Conservation (phyloP, 2,888 invertebrate species). For the Thumatha senex region DNA sequence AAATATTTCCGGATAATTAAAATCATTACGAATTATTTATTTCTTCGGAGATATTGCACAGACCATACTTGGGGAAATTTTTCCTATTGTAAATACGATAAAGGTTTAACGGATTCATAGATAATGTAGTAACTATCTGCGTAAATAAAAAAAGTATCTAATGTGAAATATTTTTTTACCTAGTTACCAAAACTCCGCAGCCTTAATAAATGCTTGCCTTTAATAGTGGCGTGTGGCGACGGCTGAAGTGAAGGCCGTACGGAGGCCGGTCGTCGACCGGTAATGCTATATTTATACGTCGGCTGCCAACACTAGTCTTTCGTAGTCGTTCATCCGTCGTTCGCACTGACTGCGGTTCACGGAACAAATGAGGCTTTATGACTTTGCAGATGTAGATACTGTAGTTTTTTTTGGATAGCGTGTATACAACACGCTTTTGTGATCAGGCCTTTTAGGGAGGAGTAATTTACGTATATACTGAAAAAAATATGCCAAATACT, state of each 20-base stretch:
- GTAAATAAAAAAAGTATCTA: too few species aligned
- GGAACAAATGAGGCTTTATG: neutral
- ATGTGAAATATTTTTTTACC: too few species aligned
- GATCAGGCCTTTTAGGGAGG: too few species aligned
- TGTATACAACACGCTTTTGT: neutral
- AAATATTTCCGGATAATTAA: too few species aligned
- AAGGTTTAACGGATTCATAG: too few species aligned
- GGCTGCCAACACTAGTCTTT: slow-evolving; percentile 34
- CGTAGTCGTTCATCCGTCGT: slow-evolving; percentile 3
- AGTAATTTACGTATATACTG: too few species aligned
- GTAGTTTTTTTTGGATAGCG: neutral
- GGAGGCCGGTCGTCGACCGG: slow-evolving; percentile 78
- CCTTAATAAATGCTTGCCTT: slow-evolving; percentile 40
- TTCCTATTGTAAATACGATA: too few species aligned
- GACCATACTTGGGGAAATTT: too few species aligned
- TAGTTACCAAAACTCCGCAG: slow-evolving; percentile 7
- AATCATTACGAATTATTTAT: neutral
- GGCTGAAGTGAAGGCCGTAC: slow-evolving; percentile 71
- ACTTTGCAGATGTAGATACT: neutral
- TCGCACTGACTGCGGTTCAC: slow-evolving; percentile 4
- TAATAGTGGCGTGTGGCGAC: slow-evolving; percentile 43
- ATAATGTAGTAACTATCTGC: too few species aligned
- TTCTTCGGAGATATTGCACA: too few species aligned
- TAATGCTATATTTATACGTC: slow-evolving; percentile 77
- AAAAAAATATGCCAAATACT: too few species aligned